Evolutionary conservation across 2,888 invertebrate genomes (phyloP), one percentile per base, ranked within the genome.

Genomic region (Teleogryllus oceanicus): DNA sequence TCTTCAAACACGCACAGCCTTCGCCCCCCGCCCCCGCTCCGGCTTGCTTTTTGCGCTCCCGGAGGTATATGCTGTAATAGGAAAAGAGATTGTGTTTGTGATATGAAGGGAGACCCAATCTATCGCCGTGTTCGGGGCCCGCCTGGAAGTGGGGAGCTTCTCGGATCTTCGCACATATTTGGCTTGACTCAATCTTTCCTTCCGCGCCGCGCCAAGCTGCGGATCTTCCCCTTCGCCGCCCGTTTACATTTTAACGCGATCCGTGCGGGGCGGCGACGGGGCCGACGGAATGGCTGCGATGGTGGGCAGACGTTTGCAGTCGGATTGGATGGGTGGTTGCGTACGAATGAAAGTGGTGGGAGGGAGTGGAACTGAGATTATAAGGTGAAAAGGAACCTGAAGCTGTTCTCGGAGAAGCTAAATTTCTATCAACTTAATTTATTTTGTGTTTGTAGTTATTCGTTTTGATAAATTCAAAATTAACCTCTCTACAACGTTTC

Each of bases 51-150:
- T 62, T 13, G 16, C 16, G 16, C n/a, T 50, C 77, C n/a, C 21
- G 21, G 50, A 49, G 77, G 21, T 50, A 77, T 77, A 76, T 77
- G 77, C 76, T 77, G 77, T 80, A 80, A 80, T 80, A 80, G 80
- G 78, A 80, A 80, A 80, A 76, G 75, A 78, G 80, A 80, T 80
- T 80, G 77, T 80, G 80, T 78, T 80, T 80, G 80, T 74, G 50
- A 78, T 75, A 50, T 49, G 76, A 49, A 74, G 77, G 37, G 62
- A 62, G 62, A 62, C n/a, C 62, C 62, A 62, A 62, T 62, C 62
- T 24, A 51, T 49, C 24, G 21, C 79, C 79, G 76, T 49, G 76
- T 75, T 50, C 49, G 12, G n/a, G 62, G 62, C n/a, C 24, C 37
- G 16, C n/a, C 62, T 62, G 62, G 62, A 62, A 18, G 62, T 16